Percentiles rank a stretch among this genome's conserved stretches.
Conservation (phyloP, 2,113 vertebrate genomes). For the Vidua chalybeata region DNA sequence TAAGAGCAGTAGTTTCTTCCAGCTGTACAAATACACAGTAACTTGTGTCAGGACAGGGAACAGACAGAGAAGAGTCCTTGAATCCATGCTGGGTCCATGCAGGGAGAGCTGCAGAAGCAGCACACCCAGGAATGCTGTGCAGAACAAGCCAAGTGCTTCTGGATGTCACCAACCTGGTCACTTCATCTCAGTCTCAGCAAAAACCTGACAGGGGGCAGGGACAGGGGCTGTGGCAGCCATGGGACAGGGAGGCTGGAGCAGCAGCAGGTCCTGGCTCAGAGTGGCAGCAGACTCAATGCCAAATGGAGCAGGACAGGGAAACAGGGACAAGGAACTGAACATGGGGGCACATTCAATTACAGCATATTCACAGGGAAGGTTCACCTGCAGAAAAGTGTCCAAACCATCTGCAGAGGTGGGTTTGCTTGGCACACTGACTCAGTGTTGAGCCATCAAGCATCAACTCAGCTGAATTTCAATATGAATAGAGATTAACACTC, state of each 20-base stretch:
- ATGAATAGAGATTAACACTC: background rate
- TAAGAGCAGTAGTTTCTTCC: background rate
- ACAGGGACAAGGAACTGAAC: background rate
- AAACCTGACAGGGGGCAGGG: background rate
- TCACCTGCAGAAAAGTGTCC: background rate
- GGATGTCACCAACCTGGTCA: background rate
- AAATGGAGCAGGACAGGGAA: background rate
- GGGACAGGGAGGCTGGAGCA: background rate
- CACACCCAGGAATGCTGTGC: rapidly evolving
- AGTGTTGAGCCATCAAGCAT: background rate
- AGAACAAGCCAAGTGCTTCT: background rate
- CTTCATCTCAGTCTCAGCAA: background rate
- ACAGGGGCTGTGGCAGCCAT: background rate
- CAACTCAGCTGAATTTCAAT: background rate
- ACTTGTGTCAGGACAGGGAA: background rate
- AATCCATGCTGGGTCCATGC: background rate
- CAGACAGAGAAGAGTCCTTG: background rate
- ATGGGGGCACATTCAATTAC: rapidly evolving
- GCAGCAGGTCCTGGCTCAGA: background rate
- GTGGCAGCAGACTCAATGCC: background rate
- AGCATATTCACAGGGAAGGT: background rate
- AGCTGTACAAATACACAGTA: background rate
- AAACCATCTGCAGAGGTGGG: background rate
- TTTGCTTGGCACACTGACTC: background rate
- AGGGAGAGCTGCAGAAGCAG: background rate